These are phyloP conservation scores for Andricus grossulariae DNA, from an alignment of 1,140 invertebrate genomes.

Conservation along the genomic window DNA sequence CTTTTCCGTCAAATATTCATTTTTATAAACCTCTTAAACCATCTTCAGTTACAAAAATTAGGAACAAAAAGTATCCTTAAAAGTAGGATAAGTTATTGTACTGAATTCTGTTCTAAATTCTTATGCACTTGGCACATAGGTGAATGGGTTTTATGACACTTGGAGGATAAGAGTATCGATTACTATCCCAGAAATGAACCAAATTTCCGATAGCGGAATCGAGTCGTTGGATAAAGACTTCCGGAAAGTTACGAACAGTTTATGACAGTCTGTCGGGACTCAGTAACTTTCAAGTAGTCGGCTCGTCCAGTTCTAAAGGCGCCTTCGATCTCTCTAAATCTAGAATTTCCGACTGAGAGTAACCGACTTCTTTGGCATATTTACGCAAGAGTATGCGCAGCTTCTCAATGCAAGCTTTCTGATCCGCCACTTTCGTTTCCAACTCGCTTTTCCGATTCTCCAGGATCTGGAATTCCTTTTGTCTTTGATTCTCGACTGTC, in stretches of 20 bases:
- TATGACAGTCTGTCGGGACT: slow-evolving; percentile 3
- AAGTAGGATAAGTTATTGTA: no score
- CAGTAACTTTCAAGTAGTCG: slow-evolving; percentile 1
- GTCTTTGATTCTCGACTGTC: slow-evolving; percentile 4
- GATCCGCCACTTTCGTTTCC: slow-evolving; percentile 20
- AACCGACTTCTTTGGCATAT: not conserved
- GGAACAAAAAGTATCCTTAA: no score
- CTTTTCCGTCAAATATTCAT: no score
- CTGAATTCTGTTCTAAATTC: no score
- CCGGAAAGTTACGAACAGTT: slow-evolving; percentile 2
- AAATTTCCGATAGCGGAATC: slow-evolving; percentile 11
- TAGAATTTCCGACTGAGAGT: not conserved
- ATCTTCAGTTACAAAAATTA: no score
- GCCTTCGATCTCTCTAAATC: slow-evolving; percentile 8
- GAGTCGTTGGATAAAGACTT: slow-evolving; percentile 16
- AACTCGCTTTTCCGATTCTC: not conserved
- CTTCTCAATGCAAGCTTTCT: not conserved
- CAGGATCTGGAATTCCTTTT: slow-evolving; percentile 30
- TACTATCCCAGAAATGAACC: not conserved
- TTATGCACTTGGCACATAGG: no score
- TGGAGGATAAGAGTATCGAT: not conserved
- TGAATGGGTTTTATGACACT: no score
- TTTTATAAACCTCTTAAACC: no score
- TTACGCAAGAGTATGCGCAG: slow-evolving; percentile 21
- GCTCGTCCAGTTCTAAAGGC: slow-evolving; percentile 12